These are phyloP conservation scores for Apis dorsata DNA, from an alignment of 1,140 invertebrate genomes.

Conservation along the genomic window DNA sequence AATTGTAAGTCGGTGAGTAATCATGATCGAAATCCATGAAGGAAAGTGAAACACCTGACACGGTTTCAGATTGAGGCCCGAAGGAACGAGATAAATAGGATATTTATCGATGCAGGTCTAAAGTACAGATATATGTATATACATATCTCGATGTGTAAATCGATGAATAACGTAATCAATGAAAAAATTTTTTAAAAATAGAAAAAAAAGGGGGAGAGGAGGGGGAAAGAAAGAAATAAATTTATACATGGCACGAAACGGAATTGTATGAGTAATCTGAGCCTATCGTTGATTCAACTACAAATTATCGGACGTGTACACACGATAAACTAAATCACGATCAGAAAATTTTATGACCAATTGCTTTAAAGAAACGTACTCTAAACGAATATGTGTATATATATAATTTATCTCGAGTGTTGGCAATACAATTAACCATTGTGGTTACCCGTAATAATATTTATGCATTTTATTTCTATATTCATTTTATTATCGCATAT, in stretches of 20 bases:
- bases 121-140: not conserved
- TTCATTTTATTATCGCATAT: not conserved
- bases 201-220: no score
- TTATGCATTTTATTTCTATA: not conserved
- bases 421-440: not conserved
- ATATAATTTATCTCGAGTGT: not conserved
- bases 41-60: slow-evolving; percentile 4
- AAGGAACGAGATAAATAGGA: slow-evolving; percentile 16
- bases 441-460: not conserved
- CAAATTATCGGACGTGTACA: not conserved
- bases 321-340: not conserved
- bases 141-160: slow-evolving; percentile 8
- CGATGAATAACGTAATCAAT: slow-evolving; percentile 9
- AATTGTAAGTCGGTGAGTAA: not conserved
- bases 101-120: slow-evolving; percentile 21
- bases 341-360: not conserved
- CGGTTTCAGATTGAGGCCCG: no score
- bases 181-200: not conserved
- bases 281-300: not conserved
- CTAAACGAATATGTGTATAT: no score
- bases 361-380: not conserved
- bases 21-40: not conserved
- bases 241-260: not conserved
- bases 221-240: not conserved
- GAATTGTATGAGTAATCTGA: not conserved